Evolutionary conservation across 2,797 vertebrate species (phyloP).

Genomic region (Lates japonicus): DNA sequence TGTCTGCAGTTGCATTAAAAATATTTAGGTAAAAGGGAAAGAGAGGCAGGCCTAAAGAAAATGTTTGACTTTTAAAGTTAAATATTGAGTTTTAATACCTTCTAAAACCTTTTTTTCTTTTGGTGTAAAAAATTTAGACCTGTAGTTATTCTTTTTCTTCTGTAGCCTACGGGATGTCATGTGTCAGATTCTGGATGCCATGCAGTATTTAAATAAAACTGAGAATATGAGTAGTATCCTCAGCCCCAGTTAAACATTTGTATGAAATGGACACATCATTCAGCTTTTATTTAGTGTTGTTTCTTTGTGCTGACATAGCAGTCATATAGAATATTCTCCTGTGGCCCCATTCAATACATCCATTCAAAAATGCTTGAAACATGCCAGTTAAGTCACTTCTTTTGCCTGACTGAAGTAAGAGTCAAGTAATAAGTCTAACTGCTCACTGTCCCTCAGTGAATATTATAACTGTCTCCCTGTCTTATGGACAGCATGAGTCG

Average conservation of each 20-base stretch:
- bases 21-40: too few species aligned
- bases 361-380: background rate
- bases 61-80: too few species aligned
- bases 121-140: background rate
- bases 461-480: background rate
- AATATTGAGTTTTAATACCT: too few species aligned
- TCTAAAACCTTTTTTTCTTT: too few species aligned
- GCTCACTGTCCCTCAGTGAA: background rate
- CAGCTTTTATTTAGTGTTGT: background rate
- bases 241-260: background rate
- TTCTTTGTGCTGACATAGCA: background rate
- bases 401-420: background rate
- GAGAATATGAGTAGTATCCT: background rate
- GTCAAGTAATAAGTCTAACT: background rate
- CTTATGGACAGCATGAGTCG: background rate
- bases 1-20: background rate
- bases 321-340: background rate
- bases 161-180: background rate
- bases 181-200: background rate
- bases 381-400: slow-evolving; percentile 17
- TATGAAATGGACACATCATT: background rate
- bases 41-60: background rate
- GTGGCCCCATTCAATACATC: slow-evolving; percentile 12
- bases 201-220: background rate
- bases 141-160: background rate